A percentile compares a stretch with the other conserved stretches of the same genome.
Conservation (phyloP, 2,113 vertebrate species). For the Ardeotis arabs region DNA sequence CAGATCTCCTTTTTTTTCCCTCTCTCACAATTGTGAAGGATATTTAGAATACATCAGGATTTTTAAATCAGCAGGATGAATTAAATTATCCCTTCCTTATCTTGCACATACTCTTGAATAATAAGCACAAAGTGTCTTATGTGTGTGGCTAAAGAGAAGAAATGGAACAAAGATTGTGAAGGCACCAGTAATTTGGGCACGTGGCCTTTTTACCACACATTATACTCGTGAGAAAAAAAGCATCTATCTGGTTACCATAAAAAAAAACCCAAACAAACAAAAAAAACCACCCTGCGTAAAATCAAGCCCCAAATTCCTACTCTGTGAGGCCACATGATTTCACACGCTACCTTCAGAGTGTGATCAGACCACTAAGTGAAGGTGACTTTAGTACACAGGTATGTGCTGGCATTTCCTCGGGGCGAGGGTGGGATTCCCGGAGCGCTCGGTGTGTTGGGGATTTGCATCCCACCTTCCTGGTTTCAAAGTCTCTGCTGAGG, state of each 20-base stretch:
- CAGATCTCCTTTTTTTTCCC: background rate
- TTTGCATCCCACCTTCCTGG: background rate
- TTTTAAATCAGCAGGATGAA: background rate
- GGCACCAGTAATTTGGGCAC: background rate
- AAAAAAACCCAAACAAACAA: too few relatives aligned
- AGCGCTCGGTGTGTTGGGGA: rapidly evolving
- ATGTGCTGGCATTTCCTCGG: background rate
- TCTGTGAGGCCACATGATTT: background rate
- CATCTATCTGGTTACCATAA: background rate
- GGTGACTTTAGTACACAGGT: background rate
- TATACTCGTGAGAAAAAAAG: background rate
- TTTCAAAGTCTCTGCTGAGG: background rate
- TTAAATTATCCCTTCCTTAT: background rate
- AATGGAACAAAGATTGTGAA: background rate
- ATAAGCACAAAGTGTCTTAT: rapidly evolving
- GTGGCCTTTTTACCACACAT: background rate
- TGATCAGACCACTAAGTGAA: background rate
- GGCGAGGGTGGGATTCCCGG: background rate
- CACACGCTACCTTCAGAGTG: background rate
- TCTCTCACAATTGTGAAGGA: background rate
- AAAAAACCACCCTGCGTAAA: background rate
- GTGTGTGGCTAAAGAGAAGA: background rate
- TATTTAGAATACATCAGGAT: background rate
- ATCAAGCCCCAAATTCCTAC: background rate
- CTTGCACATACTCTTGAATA: background rate